Evolutionary conservation across 1,140 invertebrate genomes (phyloP).

Genomic region (Lepidurus arcticus): DNA sequence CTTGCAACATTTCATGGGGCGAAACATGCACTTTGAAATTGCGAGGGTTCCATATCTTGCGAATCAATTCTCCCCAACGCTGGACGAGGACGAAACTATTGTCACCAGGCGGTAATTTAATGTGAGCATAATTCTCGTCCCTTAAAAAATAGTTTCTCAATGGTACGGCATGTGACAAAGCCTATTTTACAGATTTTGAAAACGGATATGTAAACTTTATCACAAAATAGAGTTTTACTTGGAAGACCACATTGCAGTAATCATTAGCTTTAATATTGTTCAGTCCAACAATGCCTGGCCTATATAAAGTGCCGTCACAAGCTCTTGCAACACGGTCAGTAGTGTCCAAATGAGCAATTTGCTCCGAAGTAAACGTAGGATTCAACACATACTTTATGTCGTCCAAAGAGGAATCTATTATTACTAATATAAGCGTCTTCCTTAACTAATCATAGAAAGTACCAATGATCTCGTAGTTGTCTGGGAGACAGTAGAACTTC

Average conservation of each 20-base stretch:
- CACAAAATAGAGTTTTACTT: slow-evolving; percentile 53
- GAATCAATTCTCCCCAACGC: slow-evolving; percentile 91
- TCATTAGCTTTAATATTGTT: slow-evolving; percentile 99
- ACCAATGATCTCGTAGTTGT: slow-evolving; percentile 99
- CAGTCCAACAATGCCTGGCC: slow-evolving; percentile 91
- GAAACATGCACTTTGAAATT: slow-evolving; percentile 99
- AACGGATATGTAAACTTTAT: neutral
- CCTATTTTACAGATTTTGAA: slow-evolving; percentile 52
- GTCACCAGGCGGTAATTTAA: slow-evolving; percentile 88
- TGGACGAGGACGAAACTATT: slow-evolving; percentile 87
- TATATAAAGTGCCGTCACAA: slow-evolving; percentile 93
- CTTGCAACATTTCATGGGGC: slow-evolving; percentile 99
- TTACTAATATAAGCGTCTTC: neutral
- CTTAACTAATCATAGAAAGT: slow-evolving; percentile 40
- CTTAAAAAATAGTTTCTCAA: slow-evolving; percentile 90
- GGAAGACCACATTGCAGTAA: slow-evolving; percentile 97
- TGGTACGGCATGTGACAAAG: slow-evolving; percentile 88
- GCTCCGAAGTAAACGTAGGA: slow-evolving; percentile 82
- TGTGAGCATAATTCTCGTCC: slow-evolving; percentile 83
- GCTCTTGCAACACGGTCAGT: slow-evolving; percentile 85
- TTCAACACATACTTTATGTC: slow-evolving; percentile 99
- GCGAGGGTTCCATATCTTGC: slow-evolving; percentile 98
- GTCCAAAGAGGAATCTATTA: slow-evolving; percentile 87
- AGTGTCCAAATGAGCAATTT: slow-evolving; percentile 74
- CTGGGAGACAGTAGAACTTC: slow-evolving; percentile 98